phyloP scores from a whole-genome alignment of 2,888 invertebrate species.

The Rhingia campestris region DNA sequence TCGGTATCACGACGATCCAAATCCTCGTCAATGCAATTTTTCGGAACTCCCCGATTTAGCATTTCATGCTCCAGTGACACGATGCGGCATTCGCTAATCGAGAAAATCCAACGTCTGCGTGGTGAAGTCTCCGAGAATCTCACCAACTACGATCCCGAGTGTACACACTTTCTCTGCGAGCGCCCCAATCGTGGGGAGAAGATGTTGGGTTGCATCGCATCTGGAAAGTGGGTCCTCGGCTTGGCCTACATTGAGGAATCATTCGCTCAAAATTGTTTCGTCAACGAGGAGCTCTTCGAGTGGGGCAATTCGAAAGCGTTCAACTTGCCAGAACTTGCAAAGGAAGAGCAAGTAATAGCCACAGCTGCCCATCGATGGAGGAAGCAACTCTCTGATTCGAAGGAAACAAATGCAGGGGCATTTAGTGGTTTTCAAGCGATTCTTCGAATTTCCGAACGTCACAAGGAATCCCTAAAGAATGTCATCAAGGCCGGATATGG shows the following conservation, averaged over 20 bases:
- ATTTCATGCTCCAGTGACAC: constrained; percentile 80
- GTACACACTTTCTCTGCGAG: constrained; percentile 91
- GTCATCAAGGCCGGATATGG: constrained; percentile 92
- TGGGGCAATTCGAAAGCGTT: constrained; percentile 90
- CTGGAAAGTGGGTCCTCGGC: constrained; percentile 95
- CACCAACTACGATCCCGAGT: constrained; percentile 84
- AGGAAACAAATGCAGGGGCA: constrained; percentile 83
- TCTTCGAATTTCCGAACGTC: constrained; percentile 85
- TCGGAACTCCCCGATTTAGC: constrained; percentile 80
- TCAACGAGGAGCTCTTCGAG: constrained; percentile 89
- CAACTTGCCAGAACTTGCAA: constrained; percentile 82
- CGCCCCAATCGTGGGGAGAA: constrained; percentile 93
- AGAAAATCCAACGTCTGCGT: constrained; percentile 77
- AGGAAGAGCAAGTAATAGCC: constrained; percentile 84
- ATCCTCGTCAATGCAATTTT: constrained; percentile 77
- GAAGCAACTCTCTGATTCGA: constrained; percentile 83
- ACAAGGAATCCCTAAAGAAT: constrained; percentile 85
- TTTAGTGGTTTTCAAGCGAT: constrained; percentile 85
- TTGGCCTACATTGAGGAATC: constrained; percentile 89
- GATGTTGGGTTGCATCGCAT: constrained; percentile 91
- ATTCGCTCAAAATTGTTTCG: constrained; percentile 80
- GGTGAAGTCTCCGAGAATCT: constrained; percentile 80
- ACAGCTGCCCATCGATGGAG: constrained; percentile 89
- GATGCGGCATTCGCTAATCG: constrained; percentile 77
- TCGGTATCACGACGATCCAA: constrained; percentile 76